Percentiles rank a stretch among this genome's conserved stretches.
phyloP scores from a whole-genome alignment of 2,888 invertebrate species.

The Plebejus anna region DNA sequence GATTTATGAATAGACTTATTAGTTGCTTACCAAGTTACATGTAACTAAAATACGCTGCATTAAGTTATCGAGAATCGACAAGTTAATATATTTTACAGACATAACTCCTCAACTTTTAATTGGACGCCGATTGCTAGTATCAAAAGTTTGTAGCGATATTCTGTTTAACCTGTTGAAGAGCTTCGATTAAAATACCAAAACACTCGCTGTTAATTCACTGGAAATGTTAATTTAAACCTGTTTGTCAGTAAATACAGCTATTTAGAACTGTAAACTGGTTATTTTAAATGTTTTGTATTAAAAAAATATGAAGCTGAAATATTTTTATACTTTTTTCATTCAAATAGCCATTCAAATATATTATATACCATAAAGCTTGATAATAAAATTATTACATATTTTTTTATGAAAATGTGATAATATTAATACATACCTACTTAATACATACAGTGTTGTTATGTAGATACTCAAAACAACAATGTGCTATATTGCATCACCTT shows the following conservation, averaged over 20 bases:
- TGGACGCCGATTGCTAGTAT: slow-evolving; percentile 50
- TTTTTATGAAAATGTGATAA: too few relatives aligned
- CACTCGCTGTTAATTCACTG: slow-evolving; percentile 7
- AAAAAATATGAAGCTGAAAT: not conserved
- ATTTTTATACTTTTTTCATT: not conserved
- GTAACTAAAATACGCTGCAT: slow-evolving; percentile 23
- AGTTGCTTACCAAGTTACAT: slow-evolving; percentile 18
- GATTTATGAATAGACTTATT: slow-evolving; percentile 14
- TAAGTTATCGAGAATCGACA: slow-evolving; percentile 14
- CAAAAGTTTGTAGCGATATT: slow-evolving; percentile 29
- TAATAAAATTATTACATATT: too few relatives aligned
- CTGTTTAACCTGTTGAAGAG: slow-evolving; percentile 29
- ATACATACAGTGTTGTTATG: not conserved
- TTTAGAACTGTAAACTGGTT: not conserved
- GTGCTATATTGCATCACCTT: too few relatives aligned
- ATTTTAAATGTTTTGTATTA: not conserved
- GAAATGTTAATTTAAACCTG: not conserved
- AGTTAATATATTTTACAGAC: slow-evolving; percentile 30
- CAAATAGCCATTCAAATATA: too few relatives aligned
- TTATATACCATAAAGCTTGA: too few relatives aligned
- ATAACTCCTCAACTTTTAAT: slow-evolving; percentile 67
- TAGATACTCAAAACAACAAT: too few relatives aligned
- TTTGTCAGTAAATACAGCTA: not conserved
- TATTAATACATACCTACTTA: not conserved
- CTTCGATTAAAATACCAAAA: slow-evolving; percentile 19